These are phyloP conservation scores for Cepphus grylle DNA, from an alignment of 2,113 vertebrate genomes.

Conservation along the genomic window DNA sequence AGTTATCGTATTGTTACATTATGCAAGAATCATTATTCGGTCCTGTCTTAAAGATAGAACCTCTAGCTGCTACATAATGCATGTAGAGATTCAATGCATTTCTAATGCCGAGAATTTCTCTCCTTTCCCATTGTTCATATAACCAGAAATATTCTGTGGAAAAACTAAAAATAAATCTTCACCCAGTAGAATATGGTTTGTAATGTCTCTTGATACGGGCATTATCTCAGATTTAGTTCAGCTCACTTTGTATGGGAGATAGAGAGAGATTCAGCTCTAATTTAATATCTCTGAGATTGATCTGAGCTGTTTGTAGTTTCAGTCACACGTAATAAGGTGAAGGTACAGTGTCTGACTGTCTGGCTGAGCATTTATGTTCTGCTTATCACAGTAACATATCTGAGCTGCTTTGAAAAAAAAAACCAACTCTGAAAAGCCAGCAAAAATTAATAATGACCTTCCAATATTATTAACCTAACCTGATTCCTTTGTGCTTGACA, in stretches of 20 bases:
- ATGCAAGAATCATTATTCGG: constrained; percentile 43
- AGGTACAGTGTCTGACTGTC: constrained; percentile 22
- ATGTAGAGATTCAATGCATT: constrained; percentile 55
- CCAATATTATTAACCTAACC: constrained; percentile 19
- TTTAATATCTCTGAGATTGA: constrained; percentile 62
- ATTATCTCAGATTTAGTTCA: constrained; percentile 34
- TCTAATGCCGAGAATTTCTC: constrained; percentile 42
- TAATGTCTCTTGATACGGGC: constrained; percentile 24
- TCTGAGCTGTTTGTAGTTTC: constrained; percentile 37
- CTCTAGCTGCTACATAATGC: constrained; percentile 51
- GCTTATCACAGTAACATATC: background rate
- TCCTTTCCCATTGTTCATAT: constrained; percentile 35
- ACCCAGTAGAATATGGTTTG: background rate
- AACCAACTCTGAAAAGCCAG: constrained; percentile 18
- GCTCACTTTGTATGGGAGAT: constrained; percentile 11
- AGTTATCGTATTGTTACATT: constrained; percentile 22
- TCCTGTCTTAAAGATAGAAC: constrained; percentile 42
- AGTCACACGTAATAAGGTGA: constrained; percentile 31
- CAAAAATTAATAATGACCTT: constrained; percentile 54
- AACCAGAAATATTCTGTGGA: constrained; percentile 31
- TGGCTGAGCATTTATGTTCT: constrained; percentile 17
- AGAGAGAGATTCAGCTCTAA: constrained; percentile 37
- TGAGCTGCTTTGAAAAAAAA: background rate
- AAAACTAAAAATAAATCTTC: constrained; percentile 63
- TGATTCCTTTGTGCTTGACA: constrained; percentile 10